Evolutionary conservation across 2,113 vertebrate species (phyloP).

Genomic region (Ancistrus triradiatus): DNA sequence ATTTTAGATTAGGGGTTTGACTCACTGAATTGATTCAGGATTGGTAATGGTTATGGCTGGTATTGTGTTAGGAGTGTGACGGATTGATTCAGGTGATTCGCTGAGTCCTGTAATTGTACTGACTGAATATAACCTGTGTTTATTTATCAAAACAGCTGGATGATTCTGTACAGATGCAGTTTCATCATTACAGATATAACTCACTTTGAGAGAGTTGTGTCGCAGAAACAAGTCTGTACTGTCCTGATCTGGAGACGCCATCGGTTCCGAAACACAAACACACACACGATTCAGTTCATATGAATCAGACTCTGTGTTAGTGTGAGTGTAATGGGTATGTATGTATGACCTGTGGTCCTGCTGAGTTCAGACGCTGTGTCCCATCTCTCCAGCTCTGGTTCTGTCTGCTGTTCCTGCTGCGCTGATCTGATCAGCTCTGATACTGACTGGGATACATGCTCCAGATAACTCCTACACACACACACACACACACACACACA

Average conservation of each 20-base stretch:
- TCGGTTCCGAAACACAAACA: conserved; percentile 25
- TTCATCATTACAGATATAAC: too few relatives aligned
- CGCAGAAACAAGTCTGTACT: conserved; percentile 46
- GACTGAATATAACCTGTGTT: too few relatives aligned
- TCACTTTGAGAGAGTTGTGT: conserved; percentile 68
- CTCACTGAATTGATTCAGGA: too few relatives aligned
- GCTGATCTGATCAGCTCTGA: conserved; percentile 77
- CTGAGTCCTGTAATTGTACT: too few relatives aligned
- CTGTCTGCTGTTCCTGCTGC: conserved; percentile 65
- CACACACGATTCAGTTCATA: neutral
- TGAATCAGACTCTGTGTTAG: neutral
- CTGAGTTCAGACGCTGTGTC: conserved; percentile 28
- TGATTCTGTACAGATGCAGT: too few relatives aligned
- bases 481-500: conserved; percentile 16
- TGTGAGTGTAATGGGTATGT: neutral
- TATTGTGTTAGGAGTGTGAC: too few relatives aligned
- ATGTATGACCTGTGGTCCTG: conserved; percentile 31
- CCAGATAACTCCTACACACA: conserved; percentile 76
- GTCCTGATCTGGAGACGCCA: conserved; percentile 7
- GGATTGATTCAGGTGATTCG: too few relatives aligned
- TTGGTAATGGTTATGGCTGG: too few relatives aligned
- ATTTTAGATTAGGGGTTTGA: too few relatives aligned
- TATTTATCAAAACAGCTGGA: neutral
- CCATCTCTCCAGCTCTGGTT: conserved; percentile 40
- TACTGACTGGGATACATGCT: conserved; percentile 75